phyloP scores from a whole-genome alignment of 1,140 invertebrate species.

The Drosophila setifemur region DNA sequence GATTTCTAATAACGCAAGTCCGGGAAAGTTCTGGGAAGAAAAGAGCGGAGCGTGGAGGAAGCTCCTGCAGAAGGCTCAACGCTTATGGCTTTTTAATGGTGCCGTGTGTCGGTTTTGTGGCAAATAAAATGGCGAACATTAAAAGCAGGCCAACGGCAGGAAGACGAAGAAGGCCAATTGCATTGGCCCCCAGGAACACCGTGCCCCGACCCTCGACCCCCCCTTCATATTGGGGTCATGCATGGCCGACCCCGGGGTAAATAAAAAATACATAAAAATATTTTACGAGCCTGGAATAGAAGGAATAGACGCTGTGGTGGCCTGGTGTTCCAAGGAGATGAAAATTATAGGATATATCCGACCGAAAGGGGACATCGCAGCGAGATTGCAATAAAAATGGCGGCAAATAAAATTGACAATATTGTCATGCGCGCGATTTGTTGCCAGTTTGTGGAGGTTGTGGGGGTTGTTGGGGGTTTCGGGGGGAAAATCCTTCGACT shows the following conservation, averaged over 20 bases:
- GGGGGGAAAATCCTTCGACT: conserved; percentile 18
- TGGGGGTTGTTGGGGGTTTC: neutral
- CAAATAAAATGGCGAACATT: conserved; percentile 81
- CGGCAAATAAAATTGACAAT: conserved; percentile 78
- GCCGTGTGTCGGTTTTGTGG: conserved; percentile 79
- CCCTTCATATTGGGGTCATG: conserved; percentile 68
- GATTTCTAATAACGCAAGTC: conserved; percentile 70
- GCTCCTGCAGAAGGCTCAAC: conserved; percentile 59
- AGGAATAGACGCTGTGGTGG: conserved; percentile 24
- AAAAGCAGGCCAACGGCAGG: conserved; percentile 67
- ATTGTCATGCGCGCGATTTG: conserved; percentile 71
- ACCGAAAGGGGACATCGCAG: conserved; percentile 18
- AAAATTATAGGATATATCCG: conserved; percentile 19
- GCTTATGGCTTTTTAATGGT: conserved; percentile 81
- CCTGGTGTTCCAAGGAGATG: conserved; percentile 32
- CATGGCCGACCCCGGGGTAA: conserved; percentile 63
- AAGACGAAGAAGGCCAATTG: conserved; percentile 47
- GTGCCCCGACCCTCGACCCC: conserved; percentile 9
- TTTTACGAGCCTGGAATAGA: conserved; percentile 69
- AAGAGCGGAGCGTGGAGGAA: neutral
- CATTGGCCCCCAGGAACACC: conserved; percentile 40
- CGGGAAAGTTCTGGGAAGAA: conserved; percentile 22
- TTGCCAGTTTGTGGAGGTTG: no score
- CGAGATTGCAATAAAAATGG: conserved; percentile 73
- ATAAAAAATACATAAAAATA: conserved; percentile 81